phyloP scores from a whole-genome alignment of 2,113 vertebrate genomes.

The Solenodon paradoxus region DNA sequence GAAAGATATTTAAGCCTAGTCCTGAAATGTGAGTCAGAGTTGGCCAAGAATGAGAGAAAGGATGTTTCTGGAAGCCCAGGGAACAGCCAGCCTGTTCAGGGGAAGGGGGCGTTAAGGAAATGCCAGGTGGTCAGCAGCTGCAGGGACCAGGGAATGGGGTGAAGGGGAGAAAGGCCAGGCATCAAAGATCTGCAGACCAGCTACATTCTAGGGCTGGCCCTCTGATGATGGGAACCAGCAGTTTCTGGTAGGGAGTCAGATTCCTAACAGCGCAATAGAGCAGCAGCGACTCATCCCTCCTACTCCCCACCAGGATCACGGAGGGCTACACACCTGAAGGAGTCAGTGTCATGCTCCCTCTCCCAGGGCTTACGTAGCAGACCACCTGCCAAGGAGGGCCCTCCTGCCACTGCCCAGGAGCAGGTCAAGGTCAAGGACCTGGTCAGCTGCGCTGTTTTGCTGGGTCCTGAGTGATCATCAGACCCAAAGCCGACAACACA shows the following conservation, averaged over 20 bases:
- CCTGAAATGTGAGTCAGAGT: neutral
- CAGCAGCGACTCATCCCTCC: neutral
- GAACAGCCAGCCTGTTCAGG: neutral
- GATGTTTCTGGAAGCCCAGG: neutral
- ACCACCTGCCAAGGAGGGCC: fast-evolving
- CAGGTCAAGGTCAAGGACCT: too few species aligned
- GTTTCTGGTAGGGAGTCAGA: neutral
- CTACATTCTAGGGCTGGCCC: neutral
- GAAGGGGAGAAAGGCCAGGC: neutral
- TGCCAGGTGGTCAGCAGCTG: neutral
- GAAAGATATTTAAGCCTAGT: neutral
- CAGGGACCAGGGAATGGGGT: neutral
- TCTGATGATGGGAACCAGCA: neutral
- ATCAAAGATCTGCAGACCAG: neutral
- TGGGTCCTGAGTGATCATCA: neutral
- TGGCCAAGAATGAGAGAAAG: neutral
- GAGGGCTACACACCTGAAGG: neutral
- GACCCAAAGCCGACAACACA: neutral
- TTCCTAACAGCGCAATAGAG: neutral
- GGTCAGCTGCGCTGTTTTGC: too few species aligned
- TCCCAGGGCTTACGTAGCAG: fast-evolving
- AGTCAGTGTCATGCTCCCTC: neutral
- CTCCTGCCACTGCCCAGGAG: neutral
- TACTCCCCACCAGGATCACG: neutral
- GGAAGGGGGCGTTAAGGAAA: too few species aligned